Conservation (phyloP, 1,140 invertebrate genomes). For the Drosophila sucinea region DNA sequence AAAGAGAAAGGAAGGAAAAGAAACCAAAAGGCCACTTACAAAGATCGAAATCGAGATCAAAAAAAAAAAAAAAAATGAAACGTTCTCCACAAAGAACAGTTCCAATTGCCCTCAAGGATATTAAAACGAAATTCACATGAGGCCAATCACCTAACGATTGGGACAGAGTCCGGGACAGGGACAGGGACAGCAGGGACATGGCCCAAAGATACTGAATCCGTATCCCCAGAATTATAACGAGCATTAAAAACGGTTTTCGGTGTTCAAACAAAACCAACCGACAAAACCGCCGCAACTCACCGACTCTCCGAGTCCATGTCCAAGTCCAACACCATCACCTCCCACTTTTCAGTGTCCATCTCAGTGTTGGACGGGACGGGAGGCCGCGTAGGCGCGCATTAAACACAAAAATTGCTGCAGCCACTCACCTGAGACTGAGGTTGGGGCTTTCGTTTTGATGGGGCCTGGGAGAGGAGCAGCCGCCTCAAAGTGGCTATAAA, state of each 20-base stretch:
- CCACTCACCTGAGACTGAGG: slow-evolving; percentile 27
- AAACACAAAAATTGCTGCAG: slow-evolving; percentile 19
- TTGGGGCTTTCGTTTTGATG: slow-evolving; percentile 5
- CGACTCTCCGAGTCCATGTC: not conserved
- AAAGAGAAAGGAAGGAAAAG: not conserved
- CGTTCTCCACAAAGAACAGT: slow-evolving; percentile 37
- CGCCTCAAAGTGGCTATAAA: slow-evolving; percentile 73
- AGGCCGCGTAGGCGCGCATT: slow-evolving; percentile 40
- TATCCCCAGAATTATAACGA: slow-evolving; percentile 69
- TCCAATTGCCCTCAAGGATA: slow-evolving; percentile 64
- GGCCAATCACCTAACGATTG: slow-evolving; percentile 59
- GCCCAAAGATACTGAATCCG: slow-evolving; percentile 24
- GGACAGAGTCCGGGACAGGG: slow-evolving; percentile 10
- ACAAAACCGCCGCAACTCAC: slow-evolving; percentile 13
- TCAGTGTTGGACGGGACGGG: slow-evolving; percentile 4
- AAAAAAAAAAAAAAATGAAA: not conserved
- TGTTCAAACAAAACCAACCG: slow-evolving; percentile 64
- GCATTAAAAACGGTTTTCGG: slow-evolving; percentile 63
- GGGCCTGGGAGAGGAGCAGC: slow-evolving; percentile 23
- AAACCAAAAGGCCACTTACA: not conserved
- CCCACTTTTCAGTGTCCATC: slow-evolving; percentile 1
- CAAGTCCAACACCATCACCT: slow-evolving; percentile 3
- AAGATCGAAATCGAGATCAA: slow-evolving; percentile 12
- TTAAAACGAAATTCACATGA: slow-evolving; percentile 49
- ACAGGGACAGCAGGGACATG: slow-evolving; percentile 1